Base-by-base conservation (phyloP, 1,140 invertebrate genomes). In the Drosophila bipectinata region DNA sequence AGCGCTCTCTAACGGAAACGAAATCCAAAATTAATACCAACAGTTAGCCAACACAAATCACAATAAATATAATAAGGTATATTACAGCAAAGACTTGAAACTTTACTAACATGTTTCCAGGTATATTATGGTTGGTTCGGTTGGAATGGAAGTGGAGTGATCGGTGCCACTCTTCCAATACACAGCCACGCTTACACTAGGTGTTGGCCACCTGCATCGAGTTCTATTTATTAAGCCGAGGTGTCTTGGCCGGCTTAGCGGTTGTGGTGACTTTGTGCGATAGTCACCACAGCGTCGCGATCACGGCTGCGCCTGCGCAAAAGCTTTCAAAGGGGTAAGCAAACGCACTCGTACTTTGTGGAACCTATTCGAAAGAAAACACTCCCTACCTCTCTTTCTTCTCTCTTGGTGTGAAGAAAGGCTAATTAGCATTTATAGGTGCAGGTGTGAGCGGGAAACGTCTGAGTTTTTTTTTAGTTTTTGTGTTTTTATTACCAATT, bases 201-300 rank as follows among this genome's bases (percentile, higher is more conserved):
- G 90, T 92, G 91, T 92, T 92, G 91, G 83, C 87, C 79, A 72
- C 55, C 73, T 52, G 68, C 77, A 82, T 77, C 89, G 81, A 85
- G 91, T 91, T 91, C 91, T 92, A 92, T 92, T 92, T 92, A 92
- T 92, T 83, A 92, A 92, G 91, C 90, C 76, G 73, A 59, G 83
- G 83, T 88, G 76, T 64, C 69, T 74, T 74, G 80, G 41, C 68
- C 63, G 45, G 41, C 45, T 3, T 32, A 8, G 62, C 41, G 47
- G 64, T 52, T 49, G 83, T 79, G 83, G 83, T 88, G 84, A 57
- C 28, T 73, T 77, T 9, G 18, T 9, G 2, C 44, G 14, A 15
- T 41, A 52, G 15, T 66, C 66, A 61, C 63, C 68, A 72, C 57
- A 41, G 39, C 56, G 58, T 47, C 57, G 59, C 63, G n/a, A 45